phyloP scores from a whole-genome alignment of 2,888 invertebrate genomes.

The Tetranychus truncatus region DNA sequence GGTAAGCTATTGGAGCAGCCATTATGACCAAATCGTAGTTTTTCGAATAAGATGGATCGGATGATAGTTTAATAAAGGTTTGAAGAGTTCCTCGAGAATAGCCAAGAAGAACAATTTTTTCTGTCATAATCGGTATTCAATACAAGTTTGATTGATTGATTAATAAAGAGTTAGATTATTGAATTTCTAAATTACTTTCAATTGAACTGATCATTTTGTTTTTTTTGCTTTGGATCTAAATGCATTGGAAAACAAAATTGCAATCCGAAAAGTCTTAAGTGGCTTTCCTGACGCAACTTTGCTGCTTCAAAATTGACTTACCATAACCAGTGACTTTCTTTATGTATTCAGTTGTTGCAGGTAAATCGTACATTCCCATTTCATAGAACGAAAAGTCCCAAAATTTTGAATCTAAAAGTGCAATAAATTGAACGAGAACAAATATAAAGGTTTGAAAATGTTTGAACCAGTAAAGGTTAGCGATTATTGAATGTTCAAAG shows the following conservation, averaged over 20 bases:
- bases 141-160: no score
- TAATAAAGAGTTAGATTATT: no score
- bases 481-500: background rate
- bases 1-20: conserved; percentile 11
- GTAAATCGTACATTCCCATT: background rate
- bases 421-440: background rate
- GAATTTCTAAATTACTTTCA: no score
- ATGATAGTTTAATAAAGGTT: conserved; percentile 10
- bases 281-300: no score
- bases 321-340: background rate
- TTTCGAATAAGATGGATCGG: background rate
- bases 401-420: background rate
- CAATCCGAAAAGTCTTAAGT: no score
- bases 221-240: no score
- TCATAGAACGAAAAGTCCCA: background rate
- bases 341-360: background rate
- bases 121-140: background rate
- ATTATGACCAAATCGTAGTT: conserved; percentile 6
- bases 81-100: conserved; percentile 2
- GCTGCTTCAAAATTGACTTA: background rate
- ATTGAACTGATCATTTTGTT: no score
- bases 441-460: no score
- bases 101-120: conserved; percentile 3
- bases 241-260: no score
- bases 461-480: background rate